phyloP scores from a whole-genome alignment of 2,113 vertebrate genomes.

The Poecilia latipinna region DNA sequence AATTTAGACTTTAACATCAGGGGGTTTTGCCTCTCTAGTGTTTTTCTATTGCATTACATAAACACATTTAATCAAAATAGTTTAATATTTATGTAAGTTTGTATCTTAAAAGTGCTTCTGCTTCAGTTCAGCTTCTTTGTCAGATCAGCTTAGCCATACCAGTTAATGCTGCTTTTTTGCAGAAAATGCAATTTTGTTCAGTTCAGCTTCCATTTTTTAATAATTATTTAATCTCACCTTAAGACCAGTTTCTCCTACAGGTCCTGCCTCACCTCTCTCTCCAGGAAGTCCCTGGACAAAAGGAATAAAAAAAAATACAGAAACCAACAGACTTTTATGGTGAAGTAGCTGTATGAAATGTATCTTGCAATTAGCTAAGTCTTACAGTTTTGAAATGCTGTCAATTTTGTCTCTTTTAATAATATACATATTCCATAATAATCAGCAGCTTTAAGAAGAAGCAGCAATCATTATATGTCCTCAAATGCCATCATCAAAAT shows the following conservation, averaged over 20 bases:
- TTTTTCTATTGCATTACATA: no score
- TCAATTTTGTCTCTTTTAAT: not conserved
- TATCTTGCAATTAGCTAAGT: not conserved
- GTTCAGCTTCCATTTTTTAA: not conserved
- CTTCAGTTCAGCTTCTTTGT: not conserved
- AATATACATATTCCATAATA: no score
- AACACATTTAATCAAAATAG: no score
- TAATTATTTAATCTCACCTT: constrained; percentile 56
- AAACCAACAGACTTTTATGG: not conserved
- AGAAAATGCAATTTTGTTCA: not conserved
- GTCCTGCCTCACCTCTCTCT: constrained; percentile 63
- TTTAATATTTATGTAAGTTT: no score
- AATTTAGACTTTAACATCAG: no score
- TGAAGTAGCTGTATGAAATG: not conserved
- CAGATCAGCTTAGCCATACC: not conserved
- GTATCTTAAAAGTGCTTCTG: not conserved
- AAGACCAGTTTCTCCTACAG: constrained; percentile 64
- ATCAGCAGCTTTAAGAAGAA: no score
- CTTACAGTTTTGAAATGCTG: no score
- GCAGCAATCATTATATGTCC: no score
- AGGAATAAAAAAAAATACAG: not conserved
- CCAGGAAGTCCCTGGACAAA: constrained; percentile 64
- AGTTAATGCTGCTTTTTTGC: not conserved
- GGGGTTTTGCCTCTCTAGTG: no score
- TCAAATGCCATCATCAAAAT: no score